These are phyloP conservation scores for Volucella inflata DNA, from an alignment of 2,888 invertebrate species.

Conservation along the genomic window DNA sequence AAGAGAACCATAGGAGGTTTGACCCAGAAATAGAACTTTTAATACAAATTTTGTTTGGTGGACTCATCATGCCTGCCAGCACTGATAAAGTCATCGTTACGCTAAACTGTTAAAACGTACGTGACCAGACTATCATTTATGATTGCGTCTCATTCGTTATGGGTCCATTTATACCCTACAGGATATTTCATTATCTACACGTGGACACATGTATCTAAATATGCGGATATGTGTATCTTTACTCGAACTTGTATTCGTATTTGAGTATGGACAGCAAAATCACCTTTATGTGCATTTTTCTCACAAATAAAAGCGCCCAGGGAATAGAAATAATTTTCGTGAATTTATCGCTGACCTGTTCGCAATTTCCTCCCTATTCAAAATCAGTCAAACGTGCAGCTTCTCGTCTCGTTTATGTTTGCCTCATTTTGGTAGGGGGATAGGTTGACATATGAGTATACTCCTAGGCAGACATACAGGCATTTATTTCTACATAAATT, in stretches of 20 bases:
- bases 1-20: slow-evolving; percentile 15
- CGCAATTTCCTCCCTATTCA: slow-evolving; percentile 70
- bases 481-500: slow-evolving; percentile 1
- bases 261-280: slow-evolving; percentile 34
- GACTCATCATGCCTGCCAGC: slow-evolving; percentile 65
- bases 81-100: slow-evolving; percentile 73
- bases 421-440: slow-evolving; percentile 7
- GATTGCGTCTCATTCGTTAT: slow-evolving; percentile 71
- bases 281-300: slow-evolving; percentile 66
- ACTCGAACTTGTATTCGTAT: slow-evolving; percentile 4
- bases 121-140: slow-evolving; percentile 70
- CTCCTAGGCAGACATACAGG: not conserved
- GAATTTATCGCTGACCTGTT: slow-evolving; percentile 75
- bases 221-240: too few species aligned
- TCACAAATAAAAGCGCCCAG: slow-evolving; percentile 59
- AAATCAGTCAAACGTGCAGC: slow-evolving; percentile 69
- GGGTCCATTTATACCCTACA: slow-evolving; percentile 63
- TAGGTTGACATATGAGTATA: not conserved
- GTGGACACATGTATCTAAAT: slow-evolving; percentile 13
- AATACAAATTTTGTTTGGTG: slow-evolving; percentile 53
- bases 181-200: slow-evolving; percentile 66
- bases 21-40: slow-evolving; percentile 61
- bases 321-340: slow-evolving; percentile 64
- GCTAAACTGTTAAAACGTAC: slow-evolving; percentile 73
- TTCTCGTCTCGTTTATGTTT: not conserved